Evolutionary conservation across 2,797 vertebrate genomes (phyloP).

Genomic region (Enteromius fasciolatus): DNA sequence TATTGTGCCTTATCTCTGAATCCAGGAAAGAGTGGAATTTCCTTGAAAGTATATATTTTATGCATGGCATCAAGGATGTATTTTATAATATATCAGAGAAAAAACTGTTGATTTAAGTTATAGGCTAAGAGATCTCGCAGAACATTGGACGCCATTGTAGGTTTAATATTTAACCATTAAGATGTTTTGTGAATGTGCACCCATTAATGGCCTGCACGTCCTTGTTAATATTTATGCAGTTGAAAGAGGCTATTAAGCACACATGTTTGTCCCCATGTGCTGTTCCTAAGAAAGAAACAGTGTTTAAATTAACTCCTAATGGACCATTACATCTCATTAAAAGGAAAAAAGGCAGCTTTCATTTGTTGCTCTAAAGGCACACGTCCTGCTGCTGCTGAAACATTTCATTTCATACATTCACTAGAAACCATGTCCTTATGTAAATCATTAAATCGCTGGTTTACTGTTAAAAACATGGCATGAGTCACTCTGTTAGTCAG

Average conservation of each 20-base stretch:
- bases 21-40: not conserved
- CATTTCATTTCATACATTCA: not conserved
- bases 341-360: not conserved
- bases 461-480: not conserved
- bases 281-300: not conserved
- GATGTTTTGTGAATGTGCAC: slow-evolving; percentile 20
- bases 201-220: slow-evolving; percentile 8
- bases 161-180: slow-evolving; percentile 41
- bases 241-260: not conserved
- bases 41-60: not conserved
- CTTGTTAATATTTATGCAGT: slow-evolving; percentile 37
- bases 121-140: not conserved
- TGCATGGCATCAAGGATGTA: not conserved
- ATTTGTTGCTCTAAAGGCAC: not conserved
- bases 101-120: not conserved
- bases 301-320: slow-evolving; percentile 4
- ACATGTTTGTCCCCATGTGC: not conserved
- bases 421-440: not conserved
- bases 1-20: not conserved
- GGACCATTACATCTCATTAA: not conserved
- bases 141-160: slow-evolving; percentile 2
- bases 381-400: not conserved
- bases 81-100: not conserved
- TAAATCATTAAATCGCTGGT: not conserved
- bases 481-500: not conserved